A percentile compares a stretch with the other conserved stretches of the same genome.
phyloP scores from a whole-genome alignment of 2,113 vertebrate genomes.

The Actenoides lindsayi region DNA sequence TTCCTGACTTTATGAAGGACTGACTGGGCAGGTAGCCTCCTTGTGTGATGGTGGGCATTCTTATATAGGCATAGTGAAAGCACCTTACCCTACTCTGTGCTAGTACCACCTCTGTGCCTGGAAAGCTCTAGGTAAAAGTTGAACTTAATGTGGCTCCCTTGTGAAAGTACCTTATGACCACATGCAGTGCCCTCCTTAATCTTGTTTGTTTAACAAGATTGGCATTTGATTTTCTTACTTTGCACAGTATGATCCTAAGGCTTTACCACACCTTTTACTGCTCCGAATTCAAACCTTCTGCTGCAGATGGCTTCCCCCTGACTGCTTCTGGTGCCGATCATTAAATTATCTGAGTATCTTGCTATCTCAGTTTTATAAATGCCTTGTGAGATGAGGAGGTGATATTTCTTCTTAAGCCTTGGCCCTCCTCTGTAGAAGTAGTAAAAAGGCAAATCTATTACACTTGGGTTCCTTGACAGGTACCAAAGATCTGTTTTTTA shows the following conservation, averaged over 20 bases:
- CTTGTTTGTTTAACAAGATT: neutral
- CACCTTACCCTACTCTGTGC: neutral
- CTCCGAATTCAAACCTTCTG: neutral
- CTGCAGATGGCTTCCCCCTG: neutral
- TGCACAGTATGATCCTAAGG: neutral
- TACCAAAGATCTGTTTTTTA: neutral
- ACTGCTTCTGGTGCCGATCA: neutral
- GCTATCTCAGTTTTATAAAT: neutral
- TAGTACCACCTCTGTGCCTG: neutral
- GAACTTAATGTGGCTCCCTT: neutral
- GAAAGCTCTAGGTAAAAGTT: neutral
- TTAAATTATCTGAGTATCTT: neutral
- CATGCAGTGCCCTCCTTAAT: neutral
- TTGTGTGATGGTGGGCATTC: neutral
- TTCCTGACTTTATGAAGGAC: neutral
- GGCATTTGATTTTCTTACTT: neutral
- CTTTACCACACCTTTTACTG: neutral
- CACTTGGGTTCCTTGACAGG: neutral
- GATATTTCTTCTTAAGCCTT: neutral
- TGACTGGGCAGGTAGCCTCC: neutral
- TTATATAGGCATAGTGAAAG: neutral
- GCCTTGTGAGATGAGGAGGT: neutral
- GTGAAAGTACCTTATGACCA: neutral
- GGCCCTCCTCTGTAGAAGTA: neutral
- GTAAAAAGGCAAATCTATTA: neutral